Conservation (phyloP, 92 coral and sea anemone species). For the Bergia puertoricense region DNA sequence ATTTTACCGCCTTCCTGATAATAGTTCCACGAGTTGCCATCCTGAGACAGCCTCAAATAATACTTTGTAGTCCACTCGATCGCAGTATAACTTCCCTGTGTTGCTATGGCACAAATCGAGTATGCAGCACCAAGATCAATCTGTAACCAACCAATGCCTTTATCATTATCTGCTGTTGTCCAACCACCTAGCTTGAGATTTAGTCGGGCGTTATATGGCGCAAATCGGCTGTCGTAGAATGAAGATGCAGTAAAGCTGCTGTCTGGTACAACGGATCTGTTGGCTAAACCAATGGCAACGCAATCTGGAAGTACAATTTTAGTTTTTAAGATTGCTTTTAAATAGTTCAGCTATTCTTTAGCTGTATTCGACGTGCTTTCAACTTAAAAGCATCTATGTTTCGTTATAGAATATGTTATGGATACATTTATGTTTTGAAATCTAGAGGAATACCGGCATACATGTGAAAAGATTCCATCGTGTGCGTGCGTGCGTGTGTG, state of each 20-base stretch:
- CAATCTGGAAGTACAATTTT: not conserved
- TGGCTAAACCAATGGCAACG: slow-evolving; percentile 12
- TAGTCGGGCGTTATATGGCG: not conserved
- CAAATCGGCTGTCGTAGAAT: not conserved
- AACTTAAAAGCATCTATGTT: too few species aligned
- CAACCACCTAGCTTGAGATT: not conserved
- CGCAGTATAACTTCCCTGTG: not conserved
- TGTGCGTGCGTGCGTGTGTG: too few species aligned
- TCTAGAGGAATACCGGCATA: too few species aligned
- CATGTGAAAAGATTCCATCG: too few species aligned
- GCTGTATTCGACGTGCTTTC: too few species aligned
- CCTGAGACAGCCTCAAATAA: not conserved
- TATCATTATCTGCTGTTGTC: not conserved
- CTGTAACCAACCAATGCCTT: not conserved
- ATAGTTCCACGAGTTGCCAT: not conserved
- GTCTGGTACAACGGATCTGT: slow-evolving; percentile 15
- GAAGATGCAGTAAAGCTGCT: slow-evolving; percentile 12
- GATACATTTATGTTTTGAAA: too few species aligned
- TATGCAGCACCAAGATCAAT: slow-evolving; percentile 4
- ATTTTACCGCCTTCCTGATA: not conserved
- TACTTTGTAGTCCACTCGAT: slow-evolving; percentile 12
- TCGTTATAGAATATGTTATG: too few species aligned
- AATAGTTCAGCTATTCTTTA: too few species aligned
- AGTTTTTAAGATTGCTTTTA: too few species aligned
- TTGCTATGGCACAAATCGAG: slow-evolving; percentile 12